These are phyloP conservation scores for Hydropsyche betteni DNA, from an alignment of 2,888 invertebrate genomes.

Conservation along the genomic window DNA sequence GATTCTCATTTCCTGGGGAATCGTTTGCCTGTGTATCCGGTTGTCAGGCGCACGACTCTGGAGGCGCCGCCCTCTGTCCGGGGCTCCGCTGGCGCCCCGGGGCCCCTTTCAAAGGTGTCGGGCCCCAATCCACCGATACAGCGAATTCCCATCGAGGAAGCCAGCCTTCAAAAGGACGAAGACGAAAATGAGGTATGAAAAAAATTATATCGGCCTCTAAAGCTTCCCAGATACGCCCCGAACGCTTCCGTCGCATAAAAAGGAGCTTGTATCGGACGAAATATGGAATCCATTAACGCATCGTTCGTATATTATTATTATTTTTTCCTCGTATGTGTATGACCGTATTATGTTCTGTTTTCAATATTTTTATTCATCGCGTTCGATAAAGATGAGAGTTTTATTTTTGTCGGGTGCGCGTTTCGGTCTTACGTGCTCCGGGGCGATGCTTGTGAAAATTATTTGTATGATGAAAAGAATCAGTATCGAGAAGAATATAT, in stretches of 20 bases:
- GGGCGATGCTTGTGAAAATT: too few species aligned
- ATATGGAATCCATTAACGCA: too few species aligned
- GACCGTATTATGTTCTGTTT: too few species aligned
- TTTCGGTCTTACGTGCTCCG: too few species aligned
- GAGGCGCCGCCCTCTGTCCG: conserved; percentile 1
- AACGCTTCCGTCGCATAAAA: neutral
- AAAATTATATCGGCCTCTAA: neutral
- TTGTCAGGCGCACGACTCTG: conserved; percentile 44
- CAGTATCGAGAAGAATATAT: too few species aligned
- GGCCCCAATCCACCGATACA: conserved; percentile 11
- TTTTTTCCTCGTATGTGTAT: too few species aligned
- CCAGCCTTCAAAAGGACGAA: neutral
- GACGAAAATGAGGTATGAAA: neutral
- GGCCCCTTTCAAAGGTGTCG: conserved; percentile 27
- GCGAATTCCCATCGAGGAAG: conserved; percentile 13
- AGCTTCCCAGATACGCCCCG: too few species aligned
- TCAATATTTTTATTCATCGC: too few species aligned
- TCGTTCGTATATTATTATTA: too few species aligned
- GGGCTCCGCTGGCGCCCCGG: conserved; percentile 14
- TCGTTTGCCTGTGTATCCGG: conserved; percentile 49
- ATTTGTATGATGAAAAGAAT: too few species aligned
- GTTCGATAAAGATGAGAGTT: too few species aligned
- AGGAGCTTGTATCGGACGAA: neutral
- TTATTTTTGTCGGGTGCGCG: too few species aligned
- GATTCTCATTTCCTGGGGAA: conserved; percentile 47